phyloP scores from a whole-genome alignment of 2,113 vertebrate genomes.

The Chitala chitala region DNA sequence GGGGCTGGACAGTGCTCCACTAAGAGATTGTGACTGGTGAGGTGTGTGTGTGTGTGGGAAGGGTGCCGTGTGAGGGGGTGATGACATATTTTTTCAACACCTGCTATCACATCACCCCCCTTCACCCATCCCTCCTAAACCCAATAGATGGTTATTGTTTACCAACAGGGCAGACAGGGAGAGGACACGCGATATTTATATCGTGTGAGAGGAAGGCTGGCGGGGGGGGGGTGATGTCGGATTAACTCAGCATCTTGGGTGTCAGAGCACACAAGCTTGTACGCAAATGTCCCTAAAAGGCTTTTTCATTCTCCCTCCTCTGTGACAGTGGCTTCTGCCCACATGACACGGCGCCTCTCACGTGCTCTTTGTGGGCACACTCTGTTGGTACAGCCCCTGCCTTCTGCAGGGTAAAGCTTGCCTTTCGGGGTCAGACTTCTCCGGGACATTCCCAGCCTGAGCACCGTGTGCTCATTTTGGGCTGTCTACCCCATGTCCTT shows the following conservation, averaged over 20 bases:
- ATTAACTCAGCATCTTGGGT: constrained; percentile 19
- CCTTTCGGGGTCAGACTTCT: background rate
- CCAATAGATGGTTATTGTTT: constrained; percentile 21
- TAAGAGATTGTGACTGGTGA: background rate
- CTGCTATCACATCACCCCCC: background rate
- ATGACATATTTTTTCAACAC: constrained; percentile 22
- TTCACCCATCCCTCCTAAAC: background rate
- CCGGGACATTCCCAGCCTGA: background rate
- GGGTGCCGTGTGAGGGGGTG: background rate
- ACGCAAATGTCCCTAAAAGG: constrained; percentile 27
- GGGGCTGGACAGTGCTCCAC: background rate
- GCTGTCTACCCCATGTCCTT: background rate
- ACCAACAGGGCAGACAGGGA: constrained; percentile 17
- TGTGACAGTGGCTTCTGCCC: background rate
- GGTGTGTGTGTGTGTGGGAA: background rate
- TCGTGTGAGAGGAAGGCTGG: no score
- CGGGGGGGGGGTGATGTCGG: constrained; percentile 8
- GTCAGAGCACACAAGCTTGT: background rate
- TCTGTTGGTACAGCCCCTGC: no score
- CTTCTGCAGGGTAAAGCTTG: no score
- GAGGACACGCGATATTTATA: constrained; percentile 15
- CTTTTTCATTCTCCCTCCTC: constrained; percentile 10
- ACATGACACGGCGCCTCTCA: background rate
- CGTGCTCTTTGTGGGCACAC: background rate
- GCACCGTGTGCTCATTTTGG: background rate